Conservation (phyloP, 53 echinoderm and acorn worm species). For the Echinarachnius parma region DNA sequence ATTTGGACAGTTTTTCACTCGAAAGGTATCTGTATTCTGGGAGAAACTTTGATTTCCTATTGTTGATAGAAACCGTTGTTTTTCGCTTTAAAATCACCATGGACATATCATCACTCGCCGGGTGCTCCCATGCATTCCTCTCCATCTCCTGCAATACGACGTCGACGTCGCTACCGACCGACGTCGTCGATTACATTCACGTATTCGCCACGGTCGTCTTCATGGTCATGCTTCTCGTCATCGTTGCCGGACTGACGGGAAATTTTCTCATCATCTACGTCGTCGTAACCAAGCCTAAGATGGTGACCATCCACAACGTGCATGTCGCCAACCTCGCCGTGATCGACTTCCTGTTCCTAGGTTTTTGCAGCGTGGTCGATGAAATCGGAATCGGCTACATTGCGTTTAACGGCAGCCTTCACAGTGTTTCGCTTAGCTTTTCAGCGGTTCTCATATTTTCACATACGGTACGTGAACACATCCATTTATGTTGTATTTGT, state of each 20-base stretch:
- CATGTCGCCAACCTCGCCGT: constrained; percentile 32
- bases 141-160: constrained; percentile 20
- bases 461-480: constrained; percentile 11
- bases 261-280: constrained; percentile 31
- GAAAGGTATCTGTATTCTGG: too few relatives aligned
- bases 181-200: constrained; percentile 1
- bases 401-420: constrained; percentile 2
- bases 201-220: constrained; percentile 8
- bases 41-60: too few relatives aligned
- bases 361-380: constrained; percentile 33
- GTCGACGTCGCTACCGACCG: constrained; percentile 1
- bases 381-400: constrained; percentile 15
- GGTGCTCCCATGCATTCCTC: constrained; percentile 16
- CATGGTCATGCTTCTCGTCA: constrained; percentile 25
- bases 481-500: not conserved
- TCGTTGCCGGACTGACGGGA: constrained; percentile 14
- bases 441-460: constrained; percentile 14
- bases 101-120: too few relatives aligned
- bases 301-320: constrained; percentile 37
- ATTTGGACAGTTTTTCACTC: too few relatives aligned
- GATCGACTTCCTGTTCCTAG: constrained; percentile 34
- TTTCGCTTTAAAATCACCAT: too few relatives aligned
- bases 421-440: not conserved
- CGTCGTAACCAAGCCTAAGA: constrained; percentile 30
- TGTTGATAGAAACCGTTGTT: too few relatives aligned